Percentiles rank a stretch among this genome's conserved stretches.
These are phyloP conservation scores for Procapra przewalskii DNA, from an alignment of 2,113 vertebrate genomes.

Conservation along the genomic window DNA sequence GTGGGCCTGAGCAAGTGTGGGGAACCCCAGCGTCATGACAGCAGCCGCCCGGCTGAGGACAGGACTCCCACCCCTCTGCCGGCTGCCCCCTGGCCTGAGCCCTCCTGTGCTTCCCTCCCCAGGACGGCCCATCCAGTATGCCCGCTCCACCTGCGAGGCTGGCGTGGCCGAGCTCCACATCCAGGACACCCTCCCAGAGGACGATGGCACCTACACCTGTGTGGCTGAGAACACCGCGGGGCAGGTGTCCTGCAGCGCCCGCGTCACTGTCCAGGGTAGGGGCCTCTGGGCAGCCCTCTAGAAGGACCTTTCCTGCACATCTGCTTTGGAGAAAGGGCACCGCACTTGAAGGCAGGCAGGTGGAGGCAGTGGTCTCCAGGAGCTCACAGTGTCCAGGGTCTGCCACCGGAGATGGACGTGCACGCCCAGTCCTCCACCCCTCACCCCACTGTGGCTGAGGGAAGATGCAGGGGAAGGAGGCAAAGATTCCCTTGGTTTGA, in stretches of 20 bases:
- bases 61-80: rapidly evolving
- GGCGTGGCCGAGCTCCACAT: conserved; percentile 82
- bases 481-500: neutral
- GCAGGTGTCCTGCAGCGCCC: conserved; percentile 83
- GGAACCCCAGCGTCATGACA: rapidly evolving
- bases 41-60: neutral
- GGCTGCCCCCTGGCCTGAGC: neutral
- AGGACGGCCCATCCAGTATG: conserved; percentile 86
- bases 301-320: neutral
- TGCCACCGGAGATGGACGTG: neutral
- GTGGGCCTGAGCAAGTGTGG: neutral
- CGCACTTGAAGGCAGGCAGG: neutral
- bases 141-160: conserved; percentile 79
- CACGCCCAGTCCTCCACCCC: too few species aligned
- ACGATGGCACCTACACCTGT: conserved; percentile 86
- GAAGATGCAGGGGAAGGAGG: neutral
- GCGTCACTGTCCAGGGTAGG: conserved; percentile 86
- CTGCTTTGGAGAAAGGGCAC: neutral
- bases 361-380: neutral
- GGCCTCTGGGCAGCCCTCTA: neutral
- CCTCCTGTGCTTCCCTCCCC: conserved; percentile 50
- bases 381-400: neutral
- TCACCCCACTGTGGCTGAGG: neutral
- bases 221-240: conserved; percentile 84
- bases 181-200: conserved; percentile 83